Evolutionary conservation across 2,797 vertebrate genomes (phyloP).

Genomic region (Eutrigla gurnardus): DNA sequence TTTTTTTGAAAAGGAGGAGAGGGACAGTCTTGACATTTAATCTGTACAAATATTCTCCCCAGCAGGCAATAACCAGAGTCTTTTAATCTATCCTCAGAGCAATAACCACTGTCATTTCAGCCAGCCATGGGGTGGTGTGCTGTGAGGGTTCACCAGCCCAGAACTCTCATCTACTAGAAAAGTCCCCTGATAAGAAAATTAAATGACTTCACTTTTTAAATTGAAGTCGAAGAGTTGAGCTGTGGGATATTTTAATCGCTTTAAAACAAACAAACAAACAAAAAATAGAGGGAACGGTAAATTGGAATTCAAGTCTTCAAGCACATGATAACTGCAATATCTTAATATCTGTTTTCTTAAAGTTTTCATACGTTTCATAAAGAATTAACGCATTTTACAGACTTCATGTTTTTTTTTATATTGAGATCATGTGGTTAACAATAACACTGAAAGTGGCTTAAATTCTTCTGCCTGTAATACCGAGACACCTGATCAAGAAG

Average conservation of each 20-base stretch:
- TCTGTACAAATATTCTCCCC: conserved; percentile 80
- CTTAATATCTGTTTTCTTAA: not conserved
- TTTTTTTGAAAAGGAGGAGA: conserved; percentile 78
- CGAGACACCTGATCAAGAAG: conserved; percentile 1
- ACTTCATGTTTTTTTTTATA: not conserved
- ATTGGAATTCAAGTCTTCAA: not conserved
- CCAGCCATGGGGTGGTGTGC: conserved; percentile 37
- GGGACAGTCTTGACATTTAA: conserved; percentile 80
- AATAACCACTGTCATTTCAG: conserved; percentile 69
- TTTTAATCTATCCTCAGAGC: conserved; percentile 68
- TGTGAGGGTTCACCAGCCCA: conserved; percentile 39
- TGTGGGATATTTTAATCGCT: not conserved
- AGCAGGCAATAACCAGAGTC: conserved; percentile 73
- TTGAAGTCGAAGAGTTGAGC: not conserved
- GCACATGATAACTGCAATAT: not conserved
- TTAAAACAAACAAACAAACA: not conserved
- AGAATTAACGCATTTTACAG: not conserved
- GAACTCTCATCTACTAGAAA: conserved; percentile 48
- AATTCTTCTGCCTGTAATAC: not conserved
- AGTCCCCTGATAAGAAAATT: conserved; percentile 34
- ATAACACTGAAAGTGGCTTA: conserved; percentile 14
- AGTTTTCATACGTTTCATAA: not conserved
- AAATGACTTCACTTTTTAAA: conserved; percentile 12
- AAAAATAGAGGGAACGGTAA: not conserved
- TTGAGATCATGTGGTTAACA: conserved; percentile 10